Percentiles rank a stretch among this genome's conserved stretches.
These are phyloP conservation scores for Cerceris ruficornis DNA, from an alignment of 2,888 invertebrate genomes.

Conservation along the genomic window DNA sequence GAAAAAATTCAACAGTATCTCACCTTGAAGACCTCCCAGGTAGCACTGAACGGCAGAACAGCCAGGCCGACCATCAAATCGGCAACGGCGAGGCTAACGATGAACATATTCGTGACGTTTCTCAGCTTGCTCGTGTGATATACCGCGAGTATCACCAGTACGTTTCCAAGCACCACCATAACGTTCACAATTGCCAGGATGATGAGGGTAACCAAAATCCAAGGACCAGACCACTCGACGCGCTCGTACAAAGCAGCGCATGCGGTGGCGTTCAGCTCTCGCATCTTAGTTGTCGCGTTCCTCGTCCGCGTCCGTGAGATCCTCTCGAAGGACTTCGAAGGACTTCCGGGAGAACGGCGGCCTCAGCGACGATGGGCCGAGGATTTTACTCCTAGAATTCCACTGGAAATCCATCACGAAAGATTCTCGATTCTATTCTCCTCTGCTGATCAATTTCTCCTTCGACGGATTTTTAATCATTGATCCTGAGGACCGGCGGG, in stretches of 20 bases:
- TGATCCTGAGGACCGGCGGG: neutral
- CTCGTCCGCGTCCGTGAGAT: constrained; percentile 46
- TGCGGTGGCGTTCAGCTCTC: constrained; percentile 90
- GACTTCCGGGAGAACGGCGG: constrained; percentile 25
- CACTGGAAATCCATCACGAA: constrained; percentile 32
- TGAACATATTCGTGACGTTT: constrained; percentile 98
- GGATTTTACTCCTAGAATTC: neutral
- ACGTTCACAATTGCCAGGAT: constrained; percentile 93
- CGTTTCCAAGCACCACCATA: constrained; percentile 94
- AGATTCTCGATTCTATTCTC: neutral
- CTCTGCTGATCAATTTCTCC: neutral
- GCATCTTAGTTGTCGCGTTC: constrained; percentile 83
- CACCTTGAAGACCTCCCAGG: constrained; percentile 96
- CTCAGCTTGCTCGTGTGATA: constrained; percentile 95
- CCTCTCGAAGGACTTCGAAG: constrained; percentile 32
- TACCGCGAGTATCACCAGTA: constrained; percentile 95
- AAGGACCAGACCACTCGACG: constrained; percentile 92
- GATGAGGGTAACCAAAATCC: constrained; percentile 89
- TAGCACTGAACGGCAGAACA: constrained; percentile 97
- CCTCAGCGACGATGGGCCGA: neutral
- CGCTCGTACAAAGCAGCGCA: constrained; percentile 91
- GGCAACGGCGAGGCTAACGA: constrained; percentile 97
- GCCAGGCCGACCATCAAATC: constrained; percentile 97
- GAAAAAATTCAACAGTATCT: constrained; percentile 56
- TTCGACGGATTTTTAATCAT: neutral